Evolutionary conservation across 2,888 invertebrate genomes (phyloP).

Genomic region (Drosophila tripunctata): DNA sequence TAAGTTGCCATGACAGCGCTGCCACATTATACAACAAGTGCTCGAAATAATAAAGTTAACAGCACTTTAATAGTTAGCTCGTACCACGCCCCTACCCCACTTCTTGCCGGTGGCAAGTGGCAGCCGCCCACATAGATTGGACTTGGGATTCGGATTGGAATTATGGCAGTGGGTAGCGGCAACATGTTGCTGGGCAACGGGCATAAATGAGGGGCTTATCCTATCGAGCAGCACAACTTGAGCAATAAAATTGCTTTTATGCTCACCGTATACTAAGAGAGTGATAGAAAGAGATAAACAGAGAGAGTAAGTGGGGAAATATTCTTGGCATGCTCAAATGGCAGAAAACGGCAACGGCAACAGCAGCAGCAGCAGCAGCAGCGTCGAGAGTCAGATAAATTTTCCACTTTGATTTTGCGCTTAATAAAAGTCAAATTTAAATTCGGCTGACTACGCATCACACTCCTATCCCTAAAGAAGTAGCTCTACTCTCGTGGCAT

Average conservation of each 20-base stretch:
- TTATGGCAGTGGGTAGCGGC: conserved; percentile 33
- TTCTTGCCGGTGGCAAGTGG: conserved; percentile 35
- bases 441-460: conserved; percentile 74
- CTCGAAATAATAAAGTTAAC: conserved; percentile 80
- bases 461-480: neutral
- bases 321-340: conserved; percentile 64
- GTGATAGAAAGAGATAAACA: neutral
- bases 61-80: conserved; percentile 77
- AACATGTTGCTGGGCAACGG: conserved; percentile 72
- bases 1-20: conserved; percentile 75
- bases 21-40: conserved; percentile 79
- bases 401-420: conserved; percentile 76
- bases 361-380: conserved; percentile 9
- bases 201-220: conserved; percentile 76
- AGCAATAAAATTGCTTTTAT: conserved; percentile 78
- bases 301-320: conserved; percentile 40
- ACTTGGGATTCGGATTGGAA: conserved; percentile 48
- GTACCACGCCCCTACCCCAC: conserved; percentile 13
- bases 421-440: conserved; percentile 79
- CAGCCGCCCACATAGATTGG: conserved; percentile 49
- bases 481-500: conserved; percentile 12
- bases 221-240: conserved; percentile 77
- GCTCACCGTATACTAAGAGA: conserved; percentile 25
- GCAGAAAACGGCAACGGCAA: too few relatives aligned
- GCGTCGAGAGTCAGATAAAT: conserved; percentile 61